These are phyloP conservation scores for Cyanistes caeruleus DNA, from an alignment of 2,113 vertebrate species.

Conservation along the genomic window DNA sequence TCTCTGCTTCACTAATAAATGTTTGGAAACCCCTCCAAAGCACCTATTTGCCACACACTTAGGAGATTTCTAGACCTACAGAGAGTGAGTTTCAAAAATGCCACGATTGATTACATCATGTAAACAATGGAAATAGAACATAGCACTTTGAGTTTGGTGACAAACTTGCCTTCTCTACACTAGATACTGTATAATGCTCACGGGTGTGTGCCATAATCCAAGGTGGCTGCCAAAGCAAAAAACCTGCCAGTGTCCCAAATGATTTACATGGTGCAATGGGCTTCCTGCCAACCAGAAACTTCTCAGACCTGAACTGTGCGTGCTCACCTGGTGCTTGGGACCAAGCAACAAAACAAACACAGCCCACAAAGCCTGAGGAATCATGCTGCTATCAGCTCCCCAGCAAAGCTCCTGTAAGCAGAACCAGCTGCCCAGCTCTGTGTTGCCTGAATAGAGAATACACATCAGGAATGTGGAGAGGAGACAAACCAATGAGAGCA, in stretches of 20 bases:
- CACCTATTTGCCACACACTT: not conserved
- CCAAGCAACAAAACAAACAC: not conserved
- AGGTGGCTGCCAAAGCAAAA: not conserved
- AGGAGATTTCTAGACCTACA: not conserved
- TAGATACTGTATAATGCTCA: not conserved
- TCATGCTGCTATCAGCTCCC: not conserved
- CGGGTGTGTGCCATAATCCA: not conserved
- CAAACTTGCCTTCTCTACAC: not conserved
- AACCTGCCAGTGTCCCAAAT: not conserved
- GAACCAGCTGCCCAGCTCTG: not conserved
- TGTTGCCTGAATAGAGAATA: not conserved
- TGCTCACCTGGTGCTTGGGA: accelerated
- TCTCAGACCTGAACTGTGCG: not conserved
- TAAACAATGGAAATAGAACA: not conserved
- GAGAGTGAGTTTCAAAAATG: not conserved
- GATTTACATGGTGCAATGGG: not conserved
- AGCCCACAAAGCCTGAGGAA: not conserved
- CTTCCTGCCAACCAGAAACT: not conserved
- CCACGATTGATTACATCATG: not conserved
- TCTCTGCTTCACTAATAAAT: not conserved
- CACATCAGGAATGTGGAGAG: not conserved
- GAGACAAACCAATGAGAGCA: not conserved
- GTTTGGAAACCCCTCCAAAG: not conserved
- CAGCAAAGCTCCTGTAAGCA: not conserved
- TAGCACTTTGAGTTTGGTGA: not conserved